These are phyloP conservation scores for Pycnonotus jocosus DNA, from an alignment of 2,113 vertebrate species.

Conservation along the genomic window DNA sequence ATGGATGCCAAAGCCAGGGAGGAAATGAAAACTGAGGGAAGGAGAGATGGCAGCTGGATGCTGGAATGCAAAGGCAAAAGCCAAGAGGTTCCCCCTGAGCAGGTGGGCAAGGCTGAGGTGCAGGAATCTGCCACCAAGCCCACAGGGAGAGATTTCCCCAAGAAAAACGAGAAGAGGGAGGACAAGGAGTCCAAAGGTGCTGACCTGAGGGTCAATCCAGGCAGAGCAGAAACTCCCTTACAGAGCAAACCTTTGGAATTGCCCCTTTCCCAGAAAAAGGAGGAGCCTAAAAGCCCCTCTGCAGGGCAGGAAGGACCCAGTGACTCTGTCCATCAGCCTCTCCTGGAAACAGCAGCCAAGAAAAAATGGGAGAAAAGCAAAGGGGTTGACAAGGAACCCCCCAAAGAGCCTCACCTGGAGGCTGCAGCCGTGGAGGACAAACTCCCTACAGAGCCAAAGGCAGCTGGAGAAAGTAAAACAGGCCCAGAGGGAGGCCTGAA, in stretches of 20 bases:
- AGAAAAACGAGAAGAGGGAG: neutral
- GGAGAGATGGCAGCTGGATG: neutral
- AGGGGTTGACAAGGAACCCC: neutral
- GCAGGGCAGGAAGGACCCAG: neutral
- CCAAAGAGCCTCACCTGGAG: neutral
- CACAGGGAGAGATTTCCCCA: rapidly evolving
- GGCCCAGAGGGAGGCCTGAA: rapidly evolving
- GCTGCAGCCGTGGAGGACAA: rapidly evolving
- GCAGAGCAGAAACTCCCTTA: neutral
- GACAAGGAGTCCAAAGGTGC: neutral
- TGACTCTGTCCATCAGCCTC: neutral
- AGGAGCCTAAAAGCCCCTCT: neutral
- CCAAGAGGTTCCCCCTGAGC: neutral
- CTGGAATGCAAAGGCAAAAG: neutral
- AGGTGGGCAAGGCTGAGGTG: neutral
- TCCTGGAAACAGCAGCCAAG: neutral
- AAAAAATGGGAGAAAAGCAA: neutral
- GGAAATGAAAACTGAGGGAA: rapidly evolving
- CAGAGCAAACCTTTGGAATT: neutral
- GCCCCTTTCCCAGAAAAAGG: neutral
- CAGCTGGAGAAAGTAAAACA: neutral
- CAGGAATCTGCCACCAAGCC: neutral
- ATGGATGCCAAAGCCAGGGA: neutral
- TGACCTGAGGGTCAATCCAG: neutral
- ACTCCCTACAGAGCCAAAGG: neutral